Conservation (phyloP, 1,140 invertebrate genomes). For the Lepidurus apus region DNA sequence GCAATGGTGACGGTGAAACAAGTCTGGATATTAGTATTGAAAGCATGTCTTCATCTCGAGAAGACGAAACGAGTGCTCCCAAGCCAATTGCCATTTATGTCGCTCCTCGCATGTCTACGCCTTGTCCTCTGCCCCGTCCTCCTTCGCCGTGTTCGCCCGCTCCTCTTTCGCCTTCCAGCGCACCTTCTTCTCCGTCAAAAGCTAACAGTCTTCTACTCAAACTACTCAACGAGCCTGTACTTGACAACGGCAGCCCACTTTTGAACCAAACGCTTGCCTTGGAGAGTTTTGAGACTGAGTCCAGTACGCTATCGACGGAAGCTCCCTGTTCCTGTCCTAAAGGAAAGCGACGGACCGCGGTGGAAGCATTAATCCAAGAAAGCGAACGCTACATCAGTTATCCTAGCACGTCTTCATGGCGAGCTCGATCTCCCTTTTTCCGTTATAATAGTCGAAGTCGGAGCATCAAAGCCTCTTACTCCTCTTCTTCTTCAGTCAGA, state of each 20-base stretch:
- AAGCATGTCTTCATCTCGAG: neutral
- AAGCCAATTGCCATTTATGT: neutral
- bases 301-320: neutral
- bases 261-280: neutral
- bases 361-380: constrained; percentile 8
- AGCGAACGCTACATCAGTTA: constrained; percentile 6
- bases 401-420: neutral
- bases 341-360: neutral
- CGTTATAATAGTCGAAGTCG: constrained; percentile 13
- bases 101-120: neutral
- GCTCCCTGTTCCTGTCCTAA: neutral
- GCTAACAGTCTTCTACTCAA: neutral
- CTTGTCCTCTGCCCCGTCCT: neutral
- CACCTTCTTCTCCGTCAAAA: neutral
- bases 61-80: neutral
- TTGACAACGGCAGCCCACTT: neutral
- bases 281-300: neutral
- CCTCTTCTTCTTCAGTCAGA: neutral
- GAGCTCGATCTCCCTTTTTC: constrained; percentile 1
- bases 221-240: constrained; percentile 1
- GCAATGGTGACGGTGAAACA: neutral
- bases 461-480: neutral
- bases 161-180: neutral
- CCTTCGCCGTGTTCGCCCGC: neutral
- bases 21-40: neutral